Conservation (phyloP, 1,140 invertebrate species). For the Cydia splendana region DNA sequence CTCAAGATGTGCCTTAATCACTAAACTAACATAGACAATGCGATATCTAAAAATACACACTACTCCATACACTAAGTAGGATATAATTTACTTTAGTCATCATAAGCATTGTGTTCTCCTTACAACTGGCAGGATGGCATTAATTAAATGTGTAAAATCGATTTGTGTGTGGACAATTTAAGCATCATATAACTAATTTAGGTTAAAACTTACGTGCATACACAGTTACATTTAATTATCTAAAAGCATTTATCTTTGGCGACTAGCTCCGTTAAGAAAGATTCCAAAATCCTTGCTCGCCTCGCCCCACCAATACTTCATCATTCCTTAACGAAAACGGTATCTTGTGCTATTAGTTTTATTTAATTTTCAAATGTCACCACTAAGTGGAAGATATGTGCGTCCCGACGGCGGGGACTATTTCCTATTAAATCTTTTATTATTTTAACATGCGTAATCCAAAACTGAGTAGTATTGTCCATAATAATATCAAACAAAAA, state of each 20-base stretch:
- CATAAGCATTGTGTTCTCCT: constrained; percentile 77
- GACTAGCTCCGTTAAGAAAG: constrained; percentile 77
- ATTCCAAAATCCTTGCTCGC: constrained; percentile 69
- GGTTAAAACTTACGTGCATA: constrained; percentile 72
- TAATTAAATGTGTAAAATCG: constrained; percentile 74
- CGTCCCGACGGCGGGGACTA: constrained; percentile 59
- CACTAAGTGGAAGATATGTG: constrained; percentile 77
- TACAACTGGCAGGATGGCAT: constrained; percentile 77
- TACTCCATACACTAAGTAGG: constrained; percentile 75
- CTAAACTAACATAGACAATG: constrained; percentile 78
- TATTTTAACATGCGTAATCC: constrained; percentile 63
- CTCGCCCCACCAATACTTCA: constrained; percentile 35
- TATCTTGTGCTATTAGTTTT: constrained; percentile 58
- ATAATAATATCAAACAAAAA: constrained; percentile 54
- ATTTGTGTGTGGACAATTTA: constrained; percentile 77
- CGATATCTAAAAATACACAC: constrained; percentile 79
- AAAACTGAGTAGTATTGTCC: constrained; percentile 69
- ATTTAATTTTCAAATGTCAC: constrained; percentile 59
- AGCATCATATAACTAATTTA: constrained; percentile 73
- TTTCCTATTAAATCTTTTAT: constrained; percentile 76
- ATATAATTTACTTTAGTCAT: constrained; percentile 74
- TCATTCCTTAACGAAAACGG: constrained; percentile 34
- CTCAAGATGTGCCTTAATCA: constrained; percentile 74
- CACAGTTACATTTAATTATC: constrained; percentile 73
- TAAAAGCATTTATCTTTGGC: constrained; percentile 72